Evolutionary conservation across 2,113 vertebrate species (phyloP).

Genomic region (Salvelinus namaycush): DNA sequence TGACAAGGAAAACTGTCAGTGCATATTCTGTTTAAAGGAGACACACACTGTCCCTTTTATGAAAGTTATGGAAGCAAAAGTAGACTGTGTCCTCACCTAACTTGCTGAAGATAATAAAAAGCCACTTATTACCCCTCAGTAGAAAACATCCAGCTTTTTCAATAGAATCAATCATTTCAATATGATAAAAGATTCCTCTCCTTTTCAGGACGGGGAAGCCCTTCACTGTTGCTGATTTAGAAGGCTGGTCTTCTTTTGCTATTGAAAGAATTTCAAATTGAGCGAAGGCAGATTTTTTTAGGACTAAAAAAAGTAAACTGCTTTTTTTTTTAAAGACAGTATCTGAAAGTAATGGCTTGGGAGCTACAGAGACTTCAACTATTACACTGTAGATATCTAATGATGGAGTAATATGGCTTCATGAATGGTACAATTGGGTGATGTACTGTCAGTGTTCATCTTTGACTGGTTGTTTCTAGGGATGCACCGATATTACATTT

Average conservation of each 20-base stretch:
- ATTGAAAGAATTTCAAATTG: conserved; percentile 49
- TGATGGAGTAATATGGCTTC: neutral
- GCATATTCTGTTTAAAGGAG: neutral
- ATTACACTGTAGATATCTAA: neutral
- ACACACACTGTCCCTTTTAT: conserved; percentile 6
- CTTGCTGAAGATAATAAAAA: conserved; percentile 18
- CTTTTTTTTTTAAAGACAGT: conserved; percentile 18
- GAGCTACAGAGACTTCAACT: neutral
- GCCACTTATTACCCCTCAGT: neutral
- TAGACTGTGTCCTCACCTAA: conserved; percentile 16
- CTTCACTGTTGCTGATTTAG: conserved; percentile 56
- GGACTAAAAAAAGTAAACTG: no score
- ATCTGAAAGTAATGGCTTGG: conserved; percentile 14
- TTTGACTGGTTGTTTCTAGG: no score
- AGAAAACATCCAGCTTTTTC: neutral
- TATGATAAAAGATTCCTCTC: conserved; percentile 49
- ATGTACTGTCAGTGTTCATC: neutral
- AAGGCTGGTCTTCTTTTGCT: conserved; percentile 51
- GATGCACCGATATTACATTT: no score
- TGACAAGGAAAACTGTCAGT: neutral
- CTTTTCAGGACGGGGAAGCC: conserved; percentile 31
- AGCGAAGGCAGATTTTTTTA: neutral
- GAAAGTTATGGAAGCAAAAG: conserved; percentile 10
- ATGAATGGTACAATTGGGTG: neutral
- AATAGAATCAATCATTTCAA: neutral